Percentiles rank a stretch among this genome's conserved stretches.
Evolutionary conservation across 92 coral and sea anemone genomes (phyloP).

Genomic region (Ricordea florida): DNA sequence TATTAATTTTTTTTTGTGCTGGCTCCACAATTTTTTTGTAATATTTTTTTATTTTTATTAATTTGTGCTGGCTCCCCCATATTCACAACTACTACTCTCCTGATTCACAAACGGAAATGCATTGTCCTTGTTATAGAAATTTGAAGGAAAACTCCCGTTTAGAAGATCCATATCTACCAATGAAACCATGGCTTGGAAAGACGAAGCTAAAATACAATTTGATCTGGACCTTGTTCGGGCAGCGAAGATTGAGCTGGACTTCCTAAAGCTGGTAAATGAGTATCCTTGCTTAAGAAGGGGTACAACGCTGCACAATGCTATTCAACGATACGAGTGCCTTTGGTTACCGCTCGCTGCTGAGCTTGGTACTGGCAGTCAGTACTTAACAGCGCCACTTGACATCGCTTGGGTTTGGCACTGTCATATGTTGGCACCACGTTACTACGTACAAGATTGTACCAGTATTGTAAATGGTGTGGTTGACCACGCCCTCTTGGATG

Average conservation of each 20-base stretch:
- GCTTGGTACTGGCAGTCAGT: neutral
- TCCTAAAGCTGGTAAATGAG: constrained; percentile 34
- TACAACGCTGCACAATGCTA: constrained; percentile 56
- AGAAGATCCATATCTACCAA: neutral
- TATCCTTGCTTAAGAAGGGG: constrained; percentile 33
- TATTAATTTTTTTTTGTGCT: too few relatives aligned
- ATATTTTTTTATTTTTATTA: too few relatives aligned
- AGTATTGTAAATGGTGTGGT: constrained; percentile 21
- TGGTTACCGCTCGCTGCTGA: constrained; percentile 69
- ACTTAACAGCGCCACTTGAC: constrained; percentile 72
- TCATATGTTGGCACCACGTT: constrained; percentile 64
- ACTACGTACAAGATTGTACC: constrained; percentile 58
- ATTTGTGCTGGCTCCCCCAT: too few relatives aligned
- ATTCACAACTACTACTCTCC: too few relatives aligned
- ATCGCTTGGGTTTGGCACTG: constrained; percentile 84
- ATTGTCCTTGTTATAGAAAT: too few relatives aligned
- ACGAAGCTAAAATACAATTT: neutral
- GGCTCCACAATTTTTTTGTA: too few relatives aligned
- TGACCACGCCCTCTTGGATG: constrained; percentile 28
- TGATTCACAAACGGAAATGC: too few relatives aligned
- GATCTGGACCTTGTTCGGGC: constrained; percentile 17
- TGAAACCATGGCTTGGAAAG: neutral
- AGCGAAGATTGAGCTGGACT: constrained; percentile 49
- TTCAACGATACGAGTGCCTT: constrained; percentile 61
- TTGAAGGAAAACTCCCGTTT: too few relatives aligned